Evolutionary conservation across 2,888 invertebrate species (phyloP).

Genomic region (Podabrus alpinus): DNA sequence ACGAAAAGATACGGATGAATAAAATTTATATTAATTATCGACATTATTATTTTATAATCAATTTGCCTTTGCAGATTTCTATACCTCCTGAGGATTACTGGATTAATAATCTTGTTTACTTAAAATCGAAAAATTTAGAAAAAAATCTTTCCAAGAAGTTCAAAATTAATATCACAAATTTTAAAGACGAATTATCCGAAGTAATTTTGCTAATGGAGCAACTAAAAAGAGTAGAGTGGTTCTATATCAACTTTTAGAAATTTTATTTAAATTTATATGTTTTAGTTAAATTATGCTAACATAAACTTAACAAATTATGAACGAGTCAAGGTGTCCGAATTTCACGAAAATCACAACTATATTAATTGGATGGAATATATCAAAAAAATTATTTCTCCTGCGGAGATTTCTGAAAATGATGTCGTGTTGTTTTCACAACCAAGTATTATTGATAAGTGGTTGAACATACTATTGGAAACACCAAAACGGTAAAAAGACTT

Average conservation of each 20-base stretch:
- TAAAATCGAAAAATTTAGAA: not conserved
- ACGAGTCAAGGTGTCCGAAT: constrained; percentile 29
- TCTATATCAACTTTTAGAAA: not conserved
- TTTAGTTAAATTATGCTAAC: not conserved
- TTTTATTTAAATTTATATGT: not conserved
- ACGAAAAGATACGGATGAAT: not conserved
- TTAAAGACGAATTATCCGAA: not conserved
- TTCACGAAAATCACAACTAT: constrained; percentile 32
- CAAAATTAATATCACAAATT: not conserved
- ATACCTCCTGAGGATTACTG: not conserved
- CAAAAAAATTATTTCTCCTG: constrained; percentile 34
- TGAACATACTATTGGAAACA: constrained; percentile 36
- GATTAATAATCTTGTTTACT: not conserved
- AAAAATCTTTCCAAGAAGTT: not conserved
- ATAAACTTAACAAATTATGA: not conserved
- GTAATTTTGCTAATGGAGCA: not conserved
- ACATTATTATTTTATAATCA: not conserved
- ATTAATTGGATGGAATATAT: constrained; percentile 43
- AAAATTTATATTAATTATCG: not conserved
- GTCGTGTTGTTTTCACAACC: constrained; percentile 35
- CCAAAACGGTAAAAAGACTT: constrained; percentile 38
- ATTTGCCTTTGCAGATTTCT: not conserved
- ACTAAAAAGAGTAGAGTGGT: not conserved
- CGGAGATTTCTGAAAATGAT: constrained; percentile 34
- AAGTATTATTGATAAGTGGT: constrained; percentile 38